Conservation (phyloP, 2,797 vertebrate species). For the Amphiprion clarkii region DNA sequence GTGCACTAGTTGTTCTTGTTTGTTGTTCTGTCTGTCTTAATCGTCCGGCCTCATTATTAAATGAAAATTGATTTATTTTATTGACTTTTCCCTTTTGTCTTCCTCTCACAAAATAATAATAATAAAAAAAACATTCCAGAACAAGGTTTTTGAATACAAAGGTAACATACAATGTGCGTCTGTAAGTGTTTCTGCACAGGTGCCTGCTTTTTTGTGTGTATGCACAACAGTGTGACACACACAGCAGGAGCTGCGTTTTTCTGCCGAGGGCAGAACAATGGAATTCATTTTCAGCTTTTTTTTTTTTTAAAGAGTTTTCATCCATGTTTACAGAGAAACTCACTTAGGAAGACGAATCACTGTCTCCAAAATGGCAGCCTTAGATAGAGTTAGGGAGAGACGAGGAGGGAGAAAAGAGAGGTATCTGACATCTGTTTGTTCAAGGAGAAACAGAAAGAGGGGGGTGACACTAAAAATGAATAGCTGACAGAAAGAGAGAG, state of each 20-base stretch:
- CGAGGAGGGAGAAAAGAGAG: conserved; percentile 49
- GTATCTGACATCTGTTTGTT: conserved; percentile 82
- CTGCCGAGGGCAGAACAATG: conserved; percentile 58
- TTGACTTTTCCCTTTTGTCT: conserved; percentile 58
- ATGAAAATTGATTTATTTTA: conserved; percentile 66
- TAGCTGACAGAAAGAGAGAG: conserved; percentile 69
- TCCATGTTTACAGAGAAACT: conserved; percentile 74
- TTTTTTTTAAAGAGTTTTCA: conserved; percentile 31
- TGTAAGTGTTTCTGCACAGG: conserved; percentile 37
- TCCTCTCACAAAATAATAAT: conserved; percentile 10
- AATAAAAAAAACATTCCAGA: conserved; percentile 17
- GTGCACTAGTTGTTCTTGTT: conserved; percentile 42
- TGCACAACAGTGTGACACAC: conserved; percentile 1
- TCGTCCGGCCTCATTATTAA: conserved; percentile 60
- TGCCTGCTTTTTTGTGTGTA: conserved; percentile 27
- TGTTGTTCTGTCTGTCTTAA: conserved; percentile 61
- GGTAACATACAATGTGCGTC: conserved; percentile 20
- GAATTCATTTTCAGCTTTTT: conserved; percentile 37
- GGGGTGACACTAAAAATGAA: conserved; percentile 58
- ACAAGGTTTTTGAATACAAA: conserved; percentile 30
- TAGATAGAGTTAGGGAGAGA: conserved; percentile 56
- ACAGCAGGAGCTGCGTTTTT: conserved; percentile 24
- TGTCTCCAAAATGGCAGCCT: conserved; percentile 75
- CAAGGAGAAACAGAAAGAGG: conserved; percentile 75
- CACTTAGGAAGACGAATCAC: conserved; percentile 75